These are phyloP conservation scores for Orientallactaga bullata DNA, from an alignment of 2,113 vertebrate genomes.

Conservation along the genomic window DNA sequence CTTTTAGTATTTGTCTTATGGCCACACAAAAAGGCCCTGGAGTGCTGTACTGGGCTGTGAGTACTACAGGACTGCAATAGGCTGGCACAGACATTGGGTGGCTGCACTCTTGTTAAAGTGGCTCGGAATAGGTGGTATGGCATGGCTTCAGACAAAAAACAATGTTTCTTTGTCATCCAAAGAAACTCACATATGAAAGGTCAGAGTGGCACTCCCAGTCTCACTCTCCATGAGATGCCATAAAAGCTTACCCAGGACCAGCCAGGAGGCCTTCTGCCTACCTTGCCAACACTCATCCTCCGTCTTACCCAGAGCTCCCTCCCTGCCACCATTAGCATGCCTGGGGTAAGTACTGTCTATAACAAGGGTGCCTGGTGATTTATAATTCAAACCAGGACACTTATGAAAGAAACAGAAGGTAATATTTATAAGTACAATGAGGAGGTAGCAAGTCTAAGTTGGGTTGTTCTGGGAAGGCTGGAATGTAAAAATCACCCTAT, in stretches of 20 bases:
- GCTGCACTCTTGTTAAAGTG: not conserved
- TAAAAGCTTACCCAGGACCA: not conserved
- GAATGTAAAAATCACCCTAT: not conserved
- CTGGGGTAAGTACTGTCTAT: not conserved
- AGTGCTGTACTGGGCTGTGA: not conserved
- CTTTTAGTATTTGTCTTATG: not conserved
- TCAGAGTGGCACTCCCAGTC: not conserved
- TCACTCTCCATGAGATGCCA: not conserved
- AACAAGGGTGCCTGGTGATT: not conserved
- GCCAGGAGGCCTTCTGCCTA: not conserved
- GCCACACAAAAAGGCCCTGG: not conserved
- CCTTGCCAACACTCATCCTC: not conserved
- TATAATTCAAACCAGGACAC: not conserved
- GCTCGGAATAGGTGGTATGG: not conserved
- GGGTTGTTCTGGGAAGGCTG: not conserved
- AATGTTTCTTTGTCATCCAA: not conserved
- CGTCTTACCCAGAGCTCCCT: not conserved
- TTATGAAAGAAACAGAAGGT: not conserved
- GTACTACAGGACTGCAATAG: not conserved
- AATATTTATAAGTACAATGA: not conserved
- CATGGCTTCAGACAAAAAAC: not conserved
- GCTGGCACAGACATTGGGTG: not conserved
- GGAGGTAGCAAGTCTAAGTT: not conserved
- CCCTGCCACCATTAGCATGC: not conserved
- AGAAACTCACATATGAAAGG: not conserved